These are phyloP conservation scores for Drosophila austrosaltans DNA, from an alignment of 2,888 invertebrate genomes.

Conservation along the genomic window DNA sequence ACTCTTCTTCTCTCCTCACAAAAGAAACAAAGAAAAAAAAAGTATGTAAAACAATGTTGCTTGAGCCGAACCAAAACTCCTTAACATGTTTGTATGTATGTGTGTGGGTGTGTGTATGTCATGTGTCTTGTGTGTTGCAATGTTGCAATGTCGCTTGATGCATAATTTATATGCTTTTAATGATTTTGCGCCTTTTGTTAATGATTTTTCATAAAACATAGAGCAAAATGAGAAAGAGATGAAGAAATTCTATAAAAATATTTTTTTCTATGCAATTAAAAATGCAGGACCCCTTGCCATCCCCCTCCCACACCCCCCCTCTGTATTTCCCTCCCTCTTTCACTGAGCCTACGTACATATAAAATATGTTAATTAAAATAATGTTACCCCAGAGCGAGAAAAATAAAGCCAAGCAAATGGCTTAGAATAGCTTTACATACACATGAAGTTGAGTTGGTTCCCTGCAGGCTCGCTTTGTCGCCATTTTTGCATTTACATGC, in stretches of 20 bases:
- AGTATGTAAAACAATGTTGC: constrained; percentile 10
- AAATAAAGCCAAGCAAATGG: constrained; percentile 63
- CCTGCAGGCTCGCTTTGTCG: constrained; percentile 80
- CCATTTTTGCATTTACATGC: constrained; percentile 79
- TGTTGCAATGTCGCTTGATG: constrained; percentile 38
- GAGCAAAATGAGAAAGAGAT: constrained; percentile 57
- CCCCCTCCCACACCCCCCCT: constrained; percentile 27
- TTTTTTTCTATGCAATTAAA: constrained; percentile 70
- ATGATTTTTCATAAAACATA: constrained; percentile 73
- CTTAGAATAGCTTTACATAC: constrained; percentile 66
- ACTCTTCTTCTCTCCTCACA: not conserved
- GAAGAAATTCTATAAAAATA: constrained; percentile 31
- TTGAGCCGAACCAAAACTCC: not conserved
- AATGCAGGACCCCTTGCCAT: constrained; percentile 60
- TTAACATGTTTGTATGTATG: constrained; percentile 28
- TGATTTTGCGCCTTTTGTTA: constrained; percentile 64
- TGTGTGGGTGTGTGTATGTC: not conserved
- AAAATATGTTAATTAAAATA: constrained; percentile 82
- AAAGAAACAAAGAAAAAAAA: not conserved
- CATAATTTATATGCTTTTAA: constrained; percentile 77
- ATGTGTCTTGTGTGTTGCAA: constrained; percentile 31
- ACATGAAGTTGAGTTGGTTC: constrained; percentile 35
- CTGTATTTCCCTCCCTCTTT: constrained; percentile 44
- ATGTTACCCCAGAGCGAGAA: constrained; percentile 71
- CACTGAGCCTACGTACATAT: constrained; percentile 44